Evolutionary conservation across 2,797 vertebrate species (phyloP).

Genomic region (Acipenser oxyrinchus): DNA sequence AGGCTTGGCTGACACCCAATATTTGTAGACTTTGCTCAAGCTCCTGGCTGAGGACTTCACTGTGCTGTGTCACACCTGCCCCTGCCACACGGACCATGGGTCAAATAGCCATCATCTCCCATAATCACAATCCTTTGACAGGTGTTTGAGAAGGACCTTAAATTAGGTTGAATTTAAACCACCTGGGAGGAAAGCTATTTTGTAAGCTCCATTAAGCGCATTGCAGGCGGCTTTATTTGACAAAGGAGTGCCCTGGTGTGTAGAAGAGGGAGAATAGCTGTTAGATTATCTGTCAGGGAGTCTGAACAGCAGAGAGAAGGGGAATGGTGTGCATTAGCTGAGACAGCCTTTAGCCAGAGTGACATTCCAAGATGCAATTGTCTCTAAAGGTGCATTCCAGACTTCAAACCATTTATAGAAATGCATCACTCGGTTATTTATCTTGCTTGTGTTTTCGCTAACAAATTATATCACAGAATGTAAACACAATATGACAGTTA

Average conservation of each 20-base stretch:
- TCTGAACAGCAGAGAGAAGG: conserved; percentile 17
- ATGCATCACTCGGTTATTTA: conserved; percentile 14
- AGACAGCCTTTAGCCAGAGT: not conserved
- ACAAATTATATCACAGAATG: no score
- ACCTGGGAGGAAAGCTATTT: conserved; percentile 37
- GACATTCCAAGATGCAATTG: conserved; percentile 21
- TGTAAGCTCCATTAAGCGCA: conserved; percentile 42
- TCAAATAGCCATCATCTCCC: not conserved
- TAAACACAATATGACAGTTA: no score
- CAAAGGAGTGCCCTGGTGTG: conserved; percentile 35
- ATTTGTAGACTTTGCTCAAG: no score
- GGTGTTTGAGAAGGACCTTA: conserved; percentile 13
- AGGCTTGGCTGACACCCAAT: no score
- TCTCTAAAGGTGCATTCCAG: conserved; percentile 25
- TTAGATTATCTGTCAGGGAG: conserved; percentile 36
- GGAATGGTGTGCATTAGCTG: conserved; percentile 30
- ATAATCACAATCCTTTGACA: not conserved
- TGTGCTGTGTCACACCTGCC: not conserved
- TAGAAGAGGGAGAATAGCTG: conserved; percentile 39
- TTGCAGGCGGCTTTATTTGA: conserved; percentile 44
- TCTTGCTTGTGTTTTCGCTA: no score
- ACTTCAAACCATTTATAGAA: conserved; percentile 5
- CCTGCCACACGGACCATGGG: not conserved
- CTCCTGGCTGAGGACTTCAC: no score
- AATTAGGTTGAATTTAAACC: conserved; percentile 39